Evolutionary conservation across 2,888 invertebrate genomes (phyloP), one percentile per base, ranked within the genome.

Genomic region (Pyrochroa serraticornis): DNA sequence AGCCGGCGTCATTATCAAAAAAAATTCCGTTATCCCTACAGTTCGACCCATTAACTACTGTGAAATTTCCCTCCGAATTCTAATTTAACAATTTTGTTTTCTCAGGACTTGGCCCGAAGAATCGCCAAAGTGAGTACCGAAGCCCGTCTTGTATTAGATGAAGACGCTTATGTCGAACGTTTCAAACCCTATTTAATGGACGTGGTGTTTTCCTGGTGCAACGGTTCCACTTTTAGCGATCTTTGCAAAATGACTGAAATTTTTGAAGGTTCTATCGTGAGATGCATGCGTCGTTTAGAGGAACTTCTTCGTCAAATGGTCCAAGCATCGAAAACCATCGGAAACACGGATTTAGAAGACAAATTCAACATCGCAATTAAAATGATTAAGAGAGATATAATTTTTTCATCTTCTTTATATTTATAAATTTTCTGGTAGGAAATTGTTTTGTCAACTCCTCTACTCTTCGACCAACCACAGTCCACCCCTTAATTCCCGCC

Each of bases 131-230:
- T 94, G 9, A 91, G 92, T 1, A 85, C 85, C 7, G 93, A 94
- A 73, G 89, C 91, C 3, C 92, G 93, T 72, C 84, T 99, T 66
- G 91, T 92, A 7, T 74, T 97, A 8, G 93, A 96, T 67, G 96
- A 95, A 75, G 95, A 96, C 64, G 80, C 82, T 0, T 99, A 99
- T 78, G 92, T 97, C 5, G 90, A 92, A 65, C 89, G 88, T 74
- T 98, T 99, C 77, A 93, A 92, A 75, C 95, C 96, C 3, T 94
- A 89, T 74, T 84, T 99, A 50, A 99, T 99, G 97, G 97, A 98
- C 77, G 92, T 99, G 0, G 96, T 99, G 32, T 88, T 92, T 71
- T 86, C 93, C 1, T 99, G 99, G 99, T 92, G 95, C 71, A 93
- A 93, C 73, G 99, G 99, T 6, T 88, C 93, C 13, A 84, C 88